Conservation (phyloP, 2,888 invertebrate species). For the Sisyra terminalis region DNA sequence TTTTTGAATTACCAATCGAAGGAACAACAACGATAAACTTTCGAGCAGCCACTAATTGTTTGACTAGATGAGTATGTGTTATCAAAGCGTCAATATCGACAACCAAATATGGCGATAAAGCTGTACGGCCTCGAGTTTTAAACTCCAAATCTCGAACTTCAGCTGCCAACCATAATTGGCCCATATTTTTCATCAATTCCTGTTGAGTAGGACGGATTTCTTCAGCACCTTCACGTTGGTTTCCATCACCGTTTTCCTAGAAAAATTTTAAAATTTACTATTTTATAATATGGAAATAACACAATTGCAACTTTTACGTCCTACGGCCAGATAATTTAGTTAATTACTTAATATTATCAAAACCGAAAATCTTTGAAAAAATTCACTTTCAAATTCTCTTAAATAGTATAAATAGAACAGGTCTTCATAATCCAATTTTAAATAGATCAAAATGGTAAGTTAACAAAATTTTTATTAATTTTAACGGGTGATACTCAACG, state of each 20-base stretch:
- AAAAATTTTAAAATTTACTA: neutral
- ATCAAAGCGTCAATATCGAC: conserved; percentile 70
- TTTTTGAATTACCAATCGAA: conserved; percentile 50
- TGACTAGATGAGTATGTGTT: conserved; percentile 58
- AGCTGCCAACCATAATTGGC: conserved; percentile 74
- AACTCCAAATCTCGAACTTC: conserved; percentile 77
- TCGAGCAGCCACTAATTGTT: conserved; percentile 63
- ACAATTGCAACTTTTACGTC: neutral
- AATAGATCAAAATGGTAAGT: too few relatives aligned
- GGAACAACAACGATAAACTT: conserved; percentile 82
- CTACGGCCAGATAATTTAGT: too few relatives aligned
- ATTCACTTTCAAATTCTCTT: too few relatives aligned
- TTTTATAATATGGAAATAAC: neutral
- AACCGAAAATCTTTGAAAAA: too few relatives aligned
- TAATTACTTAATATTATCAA: too few relatives aligned
- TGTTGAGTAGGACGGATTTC: conserved; percentile 15
- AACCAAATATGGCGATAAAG: conserved; percentile 74
- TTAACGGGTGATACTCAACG: too few relatives aligned
- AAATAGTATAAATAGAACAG: too few relatives aligned
- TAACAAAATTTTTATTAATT: too few relatives aligned
- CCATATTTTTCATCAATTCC: conserved; percentile 63
- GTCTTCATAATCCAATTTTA: too few relatives aligned
- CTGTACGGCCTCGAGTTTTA: conserved; percentile 36
- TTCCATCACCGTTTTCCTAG: conserved; percentile 9
- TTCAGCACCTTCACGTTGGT: conserved; percentile 4